Conservation (phyloP, 2,113 vertebrate species). For the Girardinichthys multiradiatus region DNA sequence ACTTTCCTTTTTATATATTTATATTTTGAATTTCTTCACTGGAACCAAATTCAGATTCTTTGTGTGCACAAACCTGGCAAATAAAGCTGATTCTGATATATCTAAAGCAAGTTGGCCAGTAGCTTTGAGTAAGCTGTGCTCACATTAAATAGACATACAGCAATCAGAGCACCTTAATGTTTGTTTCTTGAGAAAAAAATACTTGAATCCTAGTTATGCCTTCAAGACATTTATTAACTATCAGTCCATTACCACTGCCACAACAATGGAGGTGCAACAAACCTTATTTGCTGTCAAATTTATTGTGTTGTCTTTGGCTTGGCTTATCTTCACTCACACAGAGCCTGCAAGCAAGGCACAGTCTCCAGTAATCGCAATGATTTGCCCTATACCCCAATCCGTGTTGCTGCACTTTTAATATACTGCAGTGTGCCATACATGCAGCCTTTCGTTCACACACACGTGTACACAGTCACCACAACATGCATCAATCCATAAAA, state of each 20-base stretch:
- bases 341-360: slow-evolving; percentile 52
- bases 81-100: too few relatives aligned
- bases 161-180: background rate
- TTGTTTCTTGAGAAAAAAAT: background rate
- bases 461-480: background rate
- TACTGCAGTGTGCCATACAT: slow-evolving; percentile 54
- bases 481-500: background rate
- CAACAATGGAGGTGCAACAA: slow-evolving; percentile 44
- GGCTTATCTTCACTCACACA: slow-evolving; percentile 61
- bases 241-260: slow-evolving; percentile 33
- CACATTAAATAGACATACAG: background rate
- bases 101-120: too few relatives aligned
- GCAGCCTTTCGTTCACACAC: slow-evolving; percentile 21
- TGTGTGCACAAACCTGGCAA: too few relatives aligned
- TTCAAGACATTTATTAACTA: slow-evolving; percentile 24
- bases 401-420: slow-evolving; percentile 64
- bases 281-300: slow-evolving; percentile 46
- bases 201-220: slow-evolving; percentile 8
- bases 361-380: slow-evolving; percentile 57
- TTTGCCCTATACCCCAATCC: slow-evolving; percentile 62
- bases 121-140: too few relatives aligned
- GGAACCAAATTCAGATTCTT: too few relatives aligned
- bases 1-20: too few relatives aligned
- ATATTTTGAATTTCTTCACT: too few relatives aligned
- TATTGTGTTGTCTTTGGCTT: slow-evolving; percentile 56